Evolutionary conservation across 1,140 invertebrate genomes (phyloP).

Genomic region (Nixonia krombeini): DNA sequence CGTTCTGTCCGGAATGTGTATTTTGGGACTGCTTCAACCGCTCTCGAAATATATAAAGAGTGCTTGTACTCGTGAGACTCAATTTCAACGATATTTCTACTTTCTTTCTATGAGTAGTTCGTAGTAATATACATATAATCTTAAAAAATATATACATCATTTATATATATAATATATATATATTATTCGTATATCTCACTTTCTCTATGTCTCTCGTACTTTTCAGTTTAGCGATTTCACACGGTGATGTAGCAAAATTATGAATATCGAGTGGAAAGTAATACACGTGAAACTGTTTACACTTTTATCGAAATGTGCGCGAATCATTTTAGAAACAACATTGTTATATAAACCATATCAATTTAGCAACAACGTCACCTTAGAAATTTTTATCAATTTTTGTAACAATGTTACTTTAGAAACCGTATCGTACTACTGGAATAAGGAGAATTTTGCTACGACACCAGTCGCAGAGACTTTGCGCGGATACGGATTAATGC

Average conservation of each 20-base stretch:
- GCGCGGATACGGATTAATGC: no score
- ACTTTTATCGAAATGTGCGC: no score
- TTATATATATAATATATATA: constrained; percentile 30
- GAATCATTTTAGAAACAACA: no score
- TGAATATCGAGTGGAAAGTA: no score
- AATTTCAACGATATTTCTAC: constrained; percentile 37
- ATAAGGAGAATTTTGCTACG: no score
- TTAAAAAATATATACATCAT: constrained; percentile 48
- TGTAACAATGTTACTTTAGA: no score
- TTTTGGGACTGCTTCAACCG: constrained; percentile 30
- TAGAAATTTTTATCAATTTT: no score
- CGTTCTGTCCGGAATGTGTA: constrained; percentile 25
- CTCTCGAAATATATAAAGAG: constrained; percentile 32
- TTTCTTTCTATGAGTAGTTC: constrained; percentile 35
- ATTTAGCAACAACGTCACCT: no score
- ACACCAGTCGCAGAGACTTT: no score
- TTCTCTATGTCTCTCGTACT: constrained; percentile 17
- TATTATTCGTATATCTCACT: constrained; percentile 35
- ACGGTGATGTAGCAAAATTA: neutral
- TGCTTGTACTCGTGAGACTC: constrained; percentile 43
- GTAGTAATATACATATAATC: constrained; percentile 30
- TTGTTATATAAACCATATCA: no score
- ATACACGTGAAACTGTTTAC: no score
- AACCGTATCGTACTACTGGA: no score
- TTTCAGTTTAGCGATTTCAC: constrained; percentile 22